phyloP scores from a whole-genome alignment of 1,140 invertebrate species.

The Berghia stephanieae region DNA sequence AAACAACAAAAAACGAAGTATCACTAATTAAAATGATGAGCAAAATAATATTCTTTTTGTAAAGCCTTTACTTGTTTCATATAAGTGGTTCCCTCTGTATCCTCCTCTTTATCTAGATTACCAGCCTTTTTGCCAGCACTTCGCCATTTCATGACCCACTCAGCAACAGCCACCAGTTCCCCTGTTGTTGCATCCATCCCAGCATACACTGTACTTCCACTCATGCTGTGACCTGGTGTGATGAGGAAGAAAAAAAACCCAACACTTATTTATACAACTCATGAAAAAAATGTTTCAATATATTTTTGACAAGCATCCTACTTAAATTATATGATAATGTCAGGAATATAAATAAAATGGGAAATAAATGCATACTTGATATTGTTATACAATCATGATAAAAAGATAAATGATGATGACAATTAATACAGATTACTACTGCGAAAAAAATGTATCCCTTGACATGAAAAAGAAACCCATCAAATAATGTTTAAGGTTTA shows the following conservation, averaged over 20 bases:
- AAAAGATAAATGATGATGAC: too few relatives aligned
- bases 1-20: too few relatives aligned
- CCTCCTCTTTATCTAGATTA: constrained; percentile 49
- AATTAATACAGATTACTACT: too few relatives aligned
- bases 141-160: constrained; percentile 74
- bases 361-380: constrained; percentile 18
- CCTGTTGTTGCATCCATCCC: constrained; percentile 77
- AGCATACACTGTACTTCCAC: constrained; percentile 76
- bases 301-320: background rate
- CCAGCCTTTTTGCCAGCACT: constrained; percentile 56
- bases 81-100: constrained; percentile 65
- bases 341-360: constrained; percentile 19
- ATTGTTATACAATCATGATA: too few relatives aligned
- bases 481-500: background rate
- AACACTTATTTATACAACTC: background rate
- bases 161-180: constrained; percentile 75
- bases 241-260: background rate
- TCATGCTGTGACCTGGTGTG: constrained; percentile 71
- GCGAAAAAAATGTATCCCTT: too few relatives aligned
- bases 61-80: constrained; percentile 71
- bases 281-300: background rate
- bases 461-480: too few relatives aligned
- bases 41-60: too few relatives aligned
- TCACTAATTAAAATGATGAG: too few relatives aligned
- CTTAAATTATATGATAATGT: background rate